Percentiles rank a stretch among this genome's conserved stretches.
phyloP scores from a whole-genome alignment of 92 coral and sea anemone genomes.

The Palythoa caribaeorum region DNA sequence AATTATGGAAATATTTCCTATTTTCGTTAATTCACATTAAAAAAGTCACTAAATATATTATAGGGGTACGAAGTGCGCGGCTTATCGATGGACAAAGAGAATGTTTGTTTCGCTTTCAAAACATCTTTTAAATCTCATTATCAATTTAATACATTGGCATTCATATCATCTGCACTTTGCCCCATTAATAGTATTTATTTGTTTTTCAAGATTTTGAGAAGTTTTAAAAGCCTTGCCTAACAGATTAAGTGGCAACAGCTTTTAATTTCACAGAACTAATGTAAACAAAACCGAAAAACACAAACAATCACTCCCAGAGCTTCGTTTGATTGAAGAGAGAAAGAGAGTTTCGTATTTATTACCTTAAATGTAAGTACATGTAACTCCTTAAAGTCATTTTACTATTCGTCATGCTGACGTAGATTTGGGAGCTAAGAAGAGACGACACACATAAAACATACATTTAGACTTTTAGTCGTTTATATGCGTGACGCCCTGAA shows the following conservation, averaged over 20 bases:
- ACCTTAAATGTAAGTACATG: not conserved
- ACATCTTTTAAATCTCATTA: not conserved
- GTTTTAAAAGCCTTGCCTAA: not conserved
- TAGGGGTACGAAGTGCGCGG: not conserved
- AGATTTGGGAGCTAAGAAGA: not conserved
- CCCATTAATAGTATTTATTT: not conserved
- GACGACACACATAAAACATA: not conserved
- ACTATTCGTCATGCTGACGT: conserved; percentile 20
- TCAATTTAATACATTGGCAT: not conserved
- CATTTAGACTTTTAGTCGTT: not conserved
- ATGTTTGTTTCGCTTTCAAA: not conserved
- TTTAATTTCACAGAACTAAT: not conserved
- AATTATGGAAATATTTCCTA: not conserved
- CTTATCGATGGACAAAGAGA: not conserved
- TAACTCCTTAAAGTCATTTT: too few relatives aligned
- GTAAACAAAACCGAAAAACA: not conserved
- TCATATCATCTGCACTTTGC: conserved; percentile 6
- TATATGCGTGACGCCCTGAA: too few relatives aligned
- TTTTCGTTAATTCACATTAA: not conserved
- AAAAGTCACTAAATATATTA: too few relatives aligned
- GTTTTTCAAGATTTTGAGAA: not conserved
- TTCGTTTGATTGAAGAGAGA: not conserved
- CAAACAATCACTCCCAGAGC: not conserved
- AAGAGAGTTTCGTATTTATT: not conserved
- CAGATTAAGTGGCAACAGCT: not conserved